phyloP scores from a whole-genome alignment of 2,888 invertebrate species.

The Imbricaverruca yamaguchii region DNA sequence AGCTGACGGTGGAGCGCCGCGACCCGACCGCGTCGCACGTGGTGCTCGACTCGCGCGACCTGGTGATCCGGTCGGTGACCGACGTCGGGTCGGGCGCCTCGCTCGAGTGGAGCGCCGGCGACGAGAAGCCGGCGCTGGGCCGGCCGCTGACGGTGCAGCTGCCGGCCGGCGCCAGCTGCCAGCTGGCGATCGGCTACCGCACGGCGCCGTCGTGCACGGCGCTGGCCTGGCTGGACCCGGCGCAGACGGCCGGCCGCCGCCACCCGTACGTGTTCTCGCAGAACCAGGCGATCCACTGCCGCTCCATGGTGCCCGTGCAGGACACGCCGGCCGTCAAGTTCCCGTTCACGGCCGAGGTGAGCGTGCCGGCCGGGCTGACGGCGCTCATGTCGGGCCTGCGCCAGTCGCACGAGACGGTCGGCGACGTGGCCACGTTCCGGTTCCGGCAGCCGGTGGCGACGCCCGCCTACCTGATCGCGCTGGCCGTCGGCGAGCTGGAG shows the following conservation, averaged over 20 bases:
- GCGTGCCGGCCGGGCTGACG: constrained; percentile 62
- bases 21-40: not conserved
- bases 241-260: constrained; percentile 78
- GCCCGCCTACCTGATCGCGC: constrained; percentile 80
- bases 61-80: constrained; percentile 56
- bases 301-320: not conserved
- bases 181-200: constrained; percentile 44
- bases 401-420: constrained; percentile 32
- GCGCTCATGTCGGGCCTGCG: constrained; percentile 83
- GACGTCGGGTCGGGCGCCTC: constrained; percentile 48
- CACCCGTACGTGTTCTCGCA: constrained; percentile 63
- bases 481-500: constrained; percentile 77
- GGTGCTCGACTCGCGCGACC: constrained; percentile 55
- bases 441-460: constrained; percentile 64
- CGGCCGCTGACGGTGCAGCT: constrained; percentile 56
- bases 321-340: constrained; percentile 81
- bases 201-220: constrained; percentile 68
- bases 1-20: not conserved
- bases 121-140: not conserved
- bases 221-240: constrained; percentile 78
- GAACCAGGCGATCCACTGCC: not conserved
- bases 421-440: constrained; percentile 31
- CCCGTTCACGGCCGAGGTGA: constrained; percentile 63
- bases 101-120: not conserved
- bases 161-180: constrained; percentile 37